phyloP scores from a whole-genome alignment of 2,113 vertebrate species.

The Plotosus lineatus region DNA sequence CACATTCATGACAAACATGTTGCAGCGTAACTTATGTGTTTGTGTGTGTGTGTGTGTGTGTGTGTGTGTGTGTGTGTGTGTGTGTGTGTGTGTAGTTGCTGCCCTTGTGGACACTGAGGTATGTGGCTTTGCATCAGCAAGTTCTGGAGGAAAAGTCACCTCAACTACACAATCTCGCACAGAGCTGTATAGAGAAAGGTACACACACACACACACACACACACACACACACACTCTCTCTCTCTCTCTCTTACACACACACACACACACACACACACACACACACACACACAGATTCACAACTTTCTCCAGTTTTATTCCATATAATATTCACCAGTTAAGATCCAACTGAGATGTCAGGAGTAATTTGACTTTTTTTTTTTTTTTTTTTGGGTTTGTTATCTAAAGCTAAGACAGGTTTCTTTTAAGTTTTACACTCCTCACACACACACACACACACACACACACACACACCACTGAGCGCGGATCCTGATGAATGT shows the following conservation, averaged over 20 bases:
- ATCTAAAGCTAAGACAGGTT: background rate
- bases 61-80: constrained; percentile 24
- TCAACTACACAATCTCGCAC: constrained; percentile 77
- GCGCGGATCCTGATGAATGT: background rate
- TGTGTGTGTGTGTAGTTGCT: constrained; percentile 72
- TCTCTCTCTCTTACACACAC: background rate
- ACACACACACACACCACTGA: background rate
- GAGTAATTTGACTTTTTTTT: background rate
- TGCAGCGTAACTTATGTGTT: background rate
- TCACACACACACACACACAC: background rate
- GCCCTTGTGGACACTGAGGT: constrained; percentile 92
- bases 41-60: constrained; percentile 26
- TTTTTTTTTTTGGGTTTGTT: no score
- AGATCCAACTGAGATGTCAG: background rate
- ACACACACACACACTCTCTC: constrained; percentile 14
- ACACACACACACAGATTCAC: constrained; percentile 8
- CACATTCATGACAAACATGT: background rate
- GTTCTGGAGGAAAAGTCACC: constrained; percentile 87
- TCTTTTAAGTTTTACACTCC: background rate
- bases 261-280: constrained; percentile 10
- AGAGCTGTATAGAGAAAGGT: constrained; percentile 81
- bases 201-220: constrained; percentile 18
- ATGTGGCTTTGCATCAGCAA: constrained; percentile 85
- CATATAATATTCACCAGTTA: background rate
- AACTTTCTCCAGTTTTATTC: background rate